Percentiles rank a stretch among this genome's conserved stretches.
Evolutionary conservation across 2,113 vertebrate genomes (phyloP).

Genomic region (Calypte anna): DNA sequence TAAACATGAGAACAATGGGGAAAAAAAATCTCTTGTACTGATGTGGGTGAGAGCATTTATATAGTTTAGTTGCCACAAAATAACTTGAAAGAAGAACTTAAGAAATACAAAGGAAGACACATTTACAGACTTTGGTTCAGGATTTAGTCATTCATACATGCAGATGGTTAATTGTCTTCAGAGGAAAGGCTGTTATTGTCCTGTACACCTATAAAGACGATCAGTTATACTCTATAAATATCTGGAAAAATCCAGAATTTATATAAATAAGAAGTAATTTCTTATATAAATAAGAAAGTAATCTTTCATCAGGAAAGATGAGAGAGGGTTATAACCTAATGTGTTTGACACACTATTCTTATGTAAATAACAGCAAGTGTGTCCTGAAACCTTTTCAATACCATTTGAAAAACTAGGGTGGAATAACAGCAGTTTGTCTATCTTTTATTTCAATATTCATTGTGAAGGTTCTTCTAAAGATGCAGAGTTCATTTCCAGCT

Average conservation of each 20-base stretch:
- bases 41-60: not conserved
- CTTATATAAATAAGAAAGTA: too few species aligned
- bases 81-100: not conserved
- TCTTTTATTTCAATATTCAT: not conserved
- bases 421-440: not conserved
- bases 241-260: not conserved
- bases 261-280: slow-evolving; percentile 1
- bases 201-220: not conserved
- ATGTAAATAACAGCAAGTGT: not conserved
- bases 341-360: not conserved
- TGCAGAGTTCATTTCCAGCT: not conserved
- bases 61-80: not conserved
- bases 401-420: not conserved
- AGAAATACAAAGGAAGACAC: not conserved
- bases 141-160: not conserved
- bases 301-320: not conserved
- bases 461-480: not conserved
- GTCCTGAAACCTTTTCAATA: not conserved
- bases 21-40: not conserved
- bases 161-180: slow-evolving; percentile 27
- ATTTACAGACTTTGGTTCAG: not conserved
- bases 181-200: slow-evolving; percentile 43
- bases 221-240: not conserved
- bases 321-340: not conserved
- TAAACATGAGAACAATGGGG: not conserved